Percentiles rank a stretch among this genome's conserved stretches.
Evolutionary conservation across 2,888 invertebrate species (phyloP).

Genomic region (Himalopsyche anomala): DNA sequence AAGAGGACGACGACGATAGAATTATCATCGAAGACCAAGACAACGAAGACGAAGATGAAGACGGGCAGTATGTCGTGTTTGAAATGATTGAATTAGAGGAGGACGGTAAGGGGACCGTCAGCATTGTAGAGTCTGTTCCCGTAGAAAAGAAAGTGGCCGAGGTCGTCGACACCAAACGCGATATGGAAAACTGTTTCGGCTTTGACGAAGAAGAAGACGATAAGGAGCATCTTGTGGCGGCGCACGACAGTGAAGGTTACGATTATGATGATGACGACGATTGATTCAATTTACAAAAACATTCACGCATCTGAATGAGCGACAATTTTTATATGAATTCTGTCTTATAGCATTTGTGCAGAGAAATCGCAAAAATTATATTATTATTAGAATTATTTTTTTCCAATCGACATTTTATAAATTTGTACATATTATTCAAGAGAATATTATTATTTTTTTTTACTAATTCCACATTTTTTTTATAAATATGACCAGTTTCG

Average conservation of each 20-base stretch:
- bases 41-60: conserved; percentile 68
- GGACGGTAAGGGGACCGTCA: conserved; percentile 56
- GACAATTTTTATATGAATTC: background rate
- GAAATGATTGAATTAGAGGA: conserved; percentile 68
- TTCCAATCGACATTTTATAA: no score
- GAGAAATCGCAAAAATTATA: no score
- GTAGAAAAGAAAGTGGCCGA: conserved; percentile 67
- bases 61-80: conserved; percentile 66
- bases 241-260: conserved; percentile 44
- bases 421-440: no score
- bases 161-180: conserved; percentile 74
- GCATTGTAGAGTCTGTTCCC: conserved; percentile 68
- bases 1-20: conserved; percentile 52
- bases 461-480: no score
- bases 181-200: conserved; percentile 89
- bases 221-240: conserved; percentile 45
- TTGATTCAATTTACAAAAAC: no score
- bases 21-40: conserved; percentile 66
- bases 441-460: no score
- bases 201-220: conserved; percentile 77
- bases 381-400: no score
- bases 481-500: no score
- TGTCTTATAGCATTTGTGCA: no score
- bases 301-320: no score
- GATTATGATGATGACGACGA: conserved; percentile 51